A percentile compares a stretch with the other conserved stretches of the same genome.
phyloP scores from a whole-genome alignment of 2,797 vertebrate genomes.

The Falco rusticolus region DNA sequence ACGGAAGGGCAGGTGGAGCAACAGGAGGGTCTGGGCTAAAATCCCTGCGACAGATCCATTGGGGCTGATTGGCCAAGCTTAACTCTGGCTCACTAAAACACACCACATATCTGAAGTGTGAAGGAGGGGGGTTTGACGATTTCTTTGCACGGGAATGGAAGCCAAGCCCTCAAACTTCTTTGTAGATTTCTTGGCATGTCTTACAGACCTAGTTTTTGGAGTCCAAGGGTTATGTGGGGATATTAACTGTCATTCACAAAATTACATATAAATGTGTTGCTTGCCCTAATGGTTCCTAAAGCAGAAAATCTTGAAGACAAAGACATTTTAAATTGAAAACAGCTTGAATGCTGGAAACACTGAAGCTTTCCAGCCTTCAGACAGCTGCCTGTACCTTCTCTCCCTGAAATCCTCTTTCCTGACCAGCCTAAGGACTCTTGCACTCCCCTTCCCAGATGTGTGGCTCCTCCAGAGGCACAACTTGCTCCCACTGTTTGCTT shows the following conservation, averaged over 20 bases:
- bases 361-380: background rate
- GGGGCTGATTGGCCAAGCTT: background rate
- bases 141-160: background rate
- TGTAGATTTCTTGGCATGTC: background rate
- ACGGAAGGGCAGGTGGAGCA: background rate
- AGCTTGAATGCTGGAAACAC: background rate
- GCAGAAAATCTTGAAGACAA: background rate
- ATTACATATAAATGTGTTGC: background rate
- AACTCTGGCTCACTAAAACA: background rate
- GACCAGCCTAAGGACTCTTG: rapidly evolving
- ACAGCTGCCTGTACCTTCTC: background rate
- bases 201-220: background rate
- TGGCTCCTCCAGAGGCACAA: background rate
- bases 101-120: rapidly evolving
- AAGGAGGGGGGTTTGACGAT: background rate
- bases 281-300: background rate
- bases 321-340: slow-evolving; percentile 20
- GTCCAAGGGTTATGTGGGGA: background rate
- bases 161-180: background rate
- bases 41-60: background rate
- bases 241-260: slow-evolving; percentile 1
- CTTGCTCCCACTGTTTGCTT: background rate
- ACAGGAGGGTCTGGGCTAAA: background rate
- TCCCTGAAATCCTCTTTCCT: background rate
- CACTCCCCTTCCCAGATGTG: rapidly evolving